Evolutionary conservation across 2,888 invertebrate species (phyloP), one percentile per base, ranked within the genome.

Genomic region (Lasioglossum lativentre): DNA sequence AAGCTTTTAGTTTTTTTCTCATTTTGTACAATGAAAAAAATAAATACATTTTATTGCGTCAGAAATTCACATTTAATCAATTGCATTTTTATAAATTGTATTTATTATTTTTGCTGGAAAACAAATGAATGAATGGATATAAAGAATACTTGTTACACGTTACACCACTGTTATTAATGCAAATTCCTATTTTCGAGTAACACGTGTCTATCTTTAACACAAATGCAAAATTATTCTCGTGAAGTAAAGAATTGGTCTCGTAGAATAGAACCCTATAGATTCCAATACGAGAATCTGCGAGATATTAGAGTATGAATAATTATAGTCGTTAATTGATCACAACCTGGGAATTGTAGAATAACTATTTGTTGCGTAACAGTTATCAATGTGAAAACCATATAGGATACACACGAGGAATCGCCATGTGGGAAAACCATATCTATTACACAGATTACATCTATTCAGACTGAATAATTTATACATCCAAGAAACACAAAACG

Each of bases 341-440:
- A 68, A 19, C 27, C 70, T 71, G 70, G 38, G 34, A 80, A 70
- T 45, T 34, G 38, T 38, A 34, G 42, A 45, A 8, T 8, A 27
- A n/a, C 45, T 8, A 76, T 76, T 66, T 71, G 45, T 45, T 76
- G 71, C 34, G 45, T 45, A 76, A 77, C 45, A 34, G 14, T 19
- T n/a, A 76, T 47, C 42, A 75, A 75, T 42, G 47, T 40, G 59
- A 42, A 38, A 47, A 27, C 3, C 34, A 27, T 66, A 30, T 52
- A 70, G 19, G 34, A 68, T 70, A 59, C 34, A 6, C 56, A 16
- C 80, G 40, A 75, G 16, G 38, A 27, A 73, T 38, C 34, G 10
- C 45, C 5, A 12, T 45, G 45, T 80, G 76, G 70, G 76, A 76
- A 59, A 76, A 76, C 38, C 52, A 16, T 59, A 34, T 47, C 40